Conservation (phyloP, 2,113 vertebrate genomes). For the Elephantulus edwardii region DNA sequence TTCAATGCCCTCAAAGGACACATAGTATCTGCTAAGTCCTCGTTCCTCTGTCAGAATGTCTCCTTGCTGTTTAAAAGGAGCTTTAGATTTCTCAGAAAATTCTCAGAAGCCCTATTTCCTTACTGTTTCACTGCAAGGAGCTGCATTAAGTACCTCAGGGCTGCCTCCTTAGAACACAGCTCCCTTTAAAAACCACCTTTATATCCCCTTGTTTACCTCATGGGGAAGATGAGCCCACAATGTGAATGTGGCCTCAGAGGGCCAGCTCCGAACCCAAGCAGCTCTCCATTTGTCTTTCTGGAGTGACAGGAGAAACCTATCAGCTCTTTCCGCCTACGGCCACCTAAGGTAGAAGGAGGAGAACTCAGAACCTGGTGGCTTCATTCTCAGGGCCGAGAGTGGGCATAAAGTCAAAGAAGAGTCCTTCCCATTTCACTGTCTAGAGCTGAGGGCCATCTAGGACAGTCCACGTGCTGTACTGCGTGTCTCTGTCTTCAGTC, state of each 20-base stretch:
- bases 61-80: slow-evolving; percentile 48
- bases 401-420: background rate
- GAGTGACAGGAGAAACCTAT: background rate
- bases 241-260: background rate
- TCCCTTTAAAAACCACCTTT: slow-evolving; percentile 9
- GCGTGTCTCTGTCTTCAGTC: background rate
- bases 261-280: background rate
- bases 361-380: background rate
- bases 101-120: slow-evolving; percentile 38
- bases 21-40: background rate
- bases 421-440: background rate
- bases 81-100: slow-evolving; percentile 40
- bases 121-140: background rate
- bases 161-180: background rate
- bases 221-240: background rate
- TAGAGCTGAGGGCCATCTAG: background rate
- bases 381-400: background rate
- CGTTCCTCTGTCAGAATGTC: background rate
- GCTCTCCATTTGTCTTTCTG: background rate
- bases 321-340: background rate
- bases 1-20: background rate
- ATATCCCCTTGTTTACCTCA: background rate
- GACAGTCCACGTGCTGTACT: background rate
- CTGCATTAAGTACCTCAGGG: slow-evolving; percentile 19
- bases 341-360: too few relatives aligned